Evolutionary conservation across 2,113 vertebrate species (phyloP).

Genomic region (Tauraco erythrolophus): DNA sequence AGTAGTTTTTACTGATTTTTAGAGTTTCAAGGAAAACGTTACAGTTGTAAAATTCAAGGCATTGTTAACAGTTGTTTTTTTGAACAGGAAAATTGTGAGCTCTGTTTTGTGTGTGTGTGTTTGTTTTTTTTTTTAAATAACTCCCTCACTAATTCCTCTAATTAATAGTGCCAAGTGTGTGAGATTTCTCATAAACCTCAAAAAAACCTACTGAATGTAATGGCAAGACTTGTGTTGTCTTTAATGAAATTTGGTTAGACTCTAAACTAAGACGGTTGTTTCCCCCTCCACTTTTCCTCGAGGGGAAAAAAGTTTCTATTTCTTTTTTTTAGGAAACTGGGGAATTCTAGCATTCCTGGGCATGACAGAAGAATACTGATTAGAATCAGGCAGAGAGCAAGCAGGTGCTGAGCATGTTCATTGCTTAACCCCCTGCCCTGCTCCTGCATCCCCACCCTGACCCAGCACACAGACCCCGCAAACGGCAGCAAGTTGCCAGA

Average conservation of each 20-base stretch:
- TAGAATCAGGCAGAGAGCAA: constrained; percentile 37
- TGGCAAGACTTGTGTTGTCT: neutral
- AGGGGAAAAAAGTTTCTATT: neutral
- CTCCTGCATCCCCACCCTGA: constrained; percentile 29
- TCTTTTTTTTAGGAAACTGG: neutral
- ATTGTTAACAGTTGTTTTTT: neutral
- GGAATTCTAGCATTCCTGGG: constrained; percentile 36
- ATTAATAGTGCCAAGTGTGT: constrained; percentile 13
- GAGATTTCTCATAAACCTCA: neutral
- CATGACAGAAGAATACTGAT: constrained; percentile 32
- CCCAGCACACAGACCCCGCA: neutral
- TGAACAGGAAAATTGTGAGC: neutral
- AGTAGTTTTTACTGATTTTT: neutral
- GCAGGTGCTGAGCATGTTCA: constrained; percentile 56
- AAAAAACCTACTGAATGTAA: neutral
- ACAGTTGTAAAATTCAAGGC: too few relatives aligned
- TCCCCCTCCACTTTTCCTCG: neutral
- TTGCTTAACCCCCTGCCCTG: constrained; percentile 60
- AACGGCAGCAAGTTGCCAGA: constrained; percentile 34
- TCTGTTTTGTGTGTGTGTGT: neutral
- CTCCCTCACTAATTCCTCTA: neutral
- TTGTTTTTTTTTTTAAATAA: neutral
- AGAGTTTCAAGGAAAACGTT: neutral
- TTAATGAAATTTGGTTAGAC: neutral
- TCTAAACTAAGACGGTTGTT: neutral